Base-by-base conservation (phyloP, 1,140 invertebrate genomes). In the Plodia interpunctella region DNA sequence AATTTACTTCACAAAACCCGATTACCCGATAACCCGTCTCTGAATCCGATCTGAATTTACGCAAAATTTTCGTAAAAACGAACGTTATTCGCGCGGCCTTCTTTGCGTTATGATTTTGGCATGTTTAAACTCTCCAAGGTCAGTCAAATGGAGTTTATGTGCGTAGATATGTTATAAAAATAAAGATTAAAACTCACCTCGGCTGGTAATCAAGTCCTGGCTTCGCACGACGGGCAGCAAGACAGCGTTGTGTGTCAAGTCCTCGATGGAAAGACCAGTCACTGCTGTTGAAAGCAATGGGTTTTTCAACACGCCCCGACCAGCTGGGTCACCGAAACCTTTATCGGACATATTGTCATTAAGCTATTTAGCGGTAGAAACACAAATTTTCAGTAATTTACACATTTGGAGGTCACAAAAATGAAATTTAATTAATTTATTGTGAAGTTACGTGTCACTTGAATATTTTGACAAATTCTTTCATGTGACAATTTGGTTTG, bases 351-450 rank as follows among this genome's bases (percentile, higher is more conserved):
- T 88, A 60, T 72, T 83, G 61, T 72, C 59, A 63, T 66, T 62
- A 63, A 74, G 59, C 66, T 74, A 74, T 67, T 72, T 66, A 76
- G 66, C 70, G 72, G 70, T 65, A 61, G 65, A 72, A 74, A 59
- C 66, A 66, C 62, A 65, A 72, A 74, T 81, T 82, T 75, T 77
- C 63, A 71, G 66, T 64, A 80, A 81, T 80, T 83, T 79, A 79
- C 75, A 85, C 84, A 88, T 88, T 87, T 82, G 81, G 82, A 88
- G 81, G 84, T 82, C 86, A 76, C 73, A 81, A 86, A 83, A 83
- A 77, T 74, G 60, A 76, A 87, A 85, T 84, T 83, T 78, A 87
- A 81, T 88, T 86, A 80, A 82, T 88, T 86, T 80, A 44, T 44
- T 62, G 62, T 80, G 76, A 84, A 83, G 74, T 85, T 86, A 88